These are phyloP conservation scores for Sula dactylatra DNA, from an alignment of 2,113 vertebrate species.

Conservation along the genomic window DNA sequence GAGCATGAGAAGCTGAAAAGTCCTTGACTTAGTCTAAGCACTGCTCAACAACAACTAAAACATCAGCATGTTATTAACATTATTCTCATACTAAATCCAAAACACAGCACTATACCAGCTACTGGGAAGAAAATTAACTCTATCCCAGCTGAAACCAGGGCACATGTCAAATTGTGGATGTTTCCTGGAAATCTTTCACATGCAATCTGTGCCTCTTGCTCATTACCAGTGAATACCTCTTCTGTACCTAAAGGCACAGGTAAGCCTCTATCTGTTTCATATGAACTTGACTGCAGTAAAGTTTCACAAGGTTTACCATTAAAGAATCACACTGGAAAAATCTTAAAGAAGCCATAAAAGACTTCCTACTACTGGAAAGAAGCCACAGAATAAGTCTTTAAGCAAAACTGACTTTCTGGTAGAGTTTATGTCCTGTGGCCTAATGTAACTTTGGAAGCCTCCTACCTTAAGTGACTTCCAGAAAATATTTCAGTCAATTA, in stretches of 20 bases:
- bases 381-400: constrained; percentile 30
- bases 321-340: constrained; percentile 39
- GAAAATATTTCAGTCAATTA: constrained; percentile 5
- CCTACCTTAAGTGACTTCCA: constrained; percentile 22
- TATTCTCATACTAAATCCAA: too few relatives aligned
- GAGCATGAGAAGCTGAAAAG: too few relatives aligned
- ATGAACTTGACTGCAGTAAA: not conserved
- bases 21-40: too few relatives aligned
- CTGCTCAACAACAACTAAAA: too few relatives aligned
- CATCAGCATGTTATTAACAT: too few relatives aligned
- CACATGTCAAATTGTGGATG: not conserved
- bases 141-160: too few relatives aligned
- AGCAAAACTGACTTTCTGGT: constrained; percentile 29
- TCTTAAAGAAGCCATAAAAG: constrained; percentile 30
- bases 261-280: not conserved
- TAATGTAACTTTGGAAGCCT: constrained; percentile 3
- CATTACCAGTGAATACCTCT: not conserved
- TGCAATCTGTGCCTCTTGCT: not conserved
- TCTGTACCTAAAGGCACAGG: not conserved
- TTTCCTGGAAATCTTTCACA: constrained; percentile 21
- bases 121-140: too few relatives aligned
- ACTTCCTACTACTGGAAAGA: constrained; percentile 35
- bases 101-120: too few relatives aligned
- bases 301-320: constrained; percentile 8
- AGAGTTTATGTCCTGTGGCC: constrained; percentile 6